Evolutionary conservation across 37 sponge, comb jelly and placozoan genomes (phyloP).

Genomic region (Beroe forskalii): DNA sequence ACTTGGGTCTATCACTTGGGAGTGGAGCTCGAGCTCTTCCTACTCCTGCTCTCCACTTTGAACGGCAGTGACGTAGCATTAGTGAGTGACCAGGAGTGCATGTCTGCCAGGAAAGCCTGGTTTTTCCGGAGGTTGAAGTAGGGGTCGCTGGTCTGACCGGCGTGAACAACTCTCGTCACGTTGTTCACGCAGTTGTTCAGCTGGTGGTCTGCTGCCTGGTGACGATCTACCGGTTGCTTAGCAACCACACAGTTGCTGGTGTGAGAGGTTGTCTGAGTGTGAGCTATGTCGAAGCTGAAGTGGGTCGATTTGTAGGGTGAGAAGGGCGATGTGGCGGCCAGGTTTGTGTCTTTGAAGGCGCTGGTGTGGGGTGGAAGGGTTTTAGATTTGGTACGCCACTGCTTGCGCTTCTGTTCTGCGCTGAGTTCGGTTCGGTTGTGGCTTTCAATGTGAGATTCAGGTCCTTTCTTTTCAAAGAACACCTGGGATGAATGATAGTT

Average conservation of each 20-base stretch:
- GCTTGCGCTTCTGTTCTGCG: conserved; percentile 50
- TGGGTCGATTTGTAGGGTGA: conserved; percentile 27
- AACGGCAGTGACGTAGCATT: conserved; percentile 43
- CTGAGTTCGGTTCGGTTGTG: background rate
- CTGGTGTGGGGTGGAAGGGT: background rate
- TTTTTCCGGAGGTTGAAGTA: conserved; percentile 60
- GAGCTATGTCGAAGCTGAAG: conserved; percentile 16
- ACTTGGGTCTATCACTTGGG: no score
- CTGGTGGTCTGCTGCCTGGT: background rate
- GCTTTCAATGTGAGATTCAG: background rate
- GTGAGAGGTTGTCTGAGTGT: background rate
- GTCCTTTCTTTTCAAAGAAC: background rate
- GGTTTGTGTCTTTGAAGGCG: background rate
- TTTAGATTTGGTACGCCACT: conserved; percentile 22
- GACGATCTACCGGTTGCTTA: background rate
- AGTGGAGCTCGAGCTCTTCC: conserved; percentile 6
- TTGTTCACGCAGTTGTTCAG: background rate
- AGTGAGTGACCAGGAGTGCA: conserved; percentile 56
- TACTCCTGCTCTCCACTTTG: background rate
- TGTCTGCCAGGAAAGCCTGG: conserved; percentile 54
- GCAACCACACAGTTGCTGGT: background rate
- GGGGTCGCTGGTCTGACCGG: conserved; percentile 46
- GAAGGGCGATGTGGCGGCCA: background rate
- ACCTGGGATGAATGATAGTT: no score
- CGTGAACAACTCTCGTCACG: conserved; percentile 43